These are phyloP conservation scores for Sesia bembeciformis DNA, from an alignment of 2,888 invertebrate species.

Conservation along the genomic window DNA sequence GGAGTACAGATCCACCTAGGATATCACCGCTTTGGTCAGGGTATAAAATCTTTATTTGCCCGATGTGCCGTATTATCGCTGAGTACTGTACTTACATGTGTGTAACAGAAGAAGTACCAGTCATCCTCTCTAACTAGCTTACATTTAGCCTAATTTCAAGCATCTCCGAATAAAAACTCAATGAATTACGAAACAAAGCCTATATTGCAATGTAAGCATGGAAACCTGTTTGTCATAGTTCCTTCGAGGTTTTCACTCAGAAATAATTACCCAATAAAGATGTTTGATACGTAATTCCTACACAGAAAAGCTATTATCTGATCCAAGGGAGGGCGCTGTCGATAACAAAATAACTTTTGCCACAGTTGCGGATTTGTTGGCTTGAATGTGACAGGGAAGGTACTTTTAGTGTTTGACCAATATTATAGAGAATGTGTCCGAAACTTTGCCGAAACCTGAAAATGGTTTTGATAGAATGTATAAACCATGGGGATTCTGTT, in stretches of 20 bases:
- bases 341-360: constrained; percentile 14
- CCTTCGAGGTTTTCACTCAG: constrained; percentile 18
- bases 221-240: constrained; percentile 34
- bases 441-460: too few relatives aligned
- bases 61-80: too few relatives aligned
- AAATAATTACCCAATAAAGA: constrained; percentile 34
- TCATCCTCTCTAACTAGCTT: neutral
- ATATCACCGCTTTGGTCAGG: too few relatives aligned
- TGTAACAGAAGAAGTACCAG: neutral
- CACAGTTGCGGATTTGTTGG: neutral
- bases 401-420: too few relatives aligned
- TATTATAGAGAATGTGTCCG: too few relatives aligned
- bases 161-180: neutral
- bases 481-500: too few relatives aligned
- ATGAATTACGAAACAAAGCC: neutral
- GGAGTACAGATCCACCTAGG: too few relatives aligned
- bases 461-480: too few relatives aligned
- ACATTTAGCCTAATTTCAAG: neutral
- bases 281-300: constrained; percentile 17
- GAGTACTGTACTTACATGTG: too few relatives aligned
- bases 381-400: neutral
- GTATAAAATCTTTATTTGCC: too few relatives aligned
- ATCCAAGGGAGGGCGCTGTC: constrained; percentile 12
- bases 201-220: neutral
- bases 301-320: constrained; percentile 32